phyloP scores from a whole-genome alignment of 2,797 vertebrate genomes.

The Eulemur rubriventer region DNA sequence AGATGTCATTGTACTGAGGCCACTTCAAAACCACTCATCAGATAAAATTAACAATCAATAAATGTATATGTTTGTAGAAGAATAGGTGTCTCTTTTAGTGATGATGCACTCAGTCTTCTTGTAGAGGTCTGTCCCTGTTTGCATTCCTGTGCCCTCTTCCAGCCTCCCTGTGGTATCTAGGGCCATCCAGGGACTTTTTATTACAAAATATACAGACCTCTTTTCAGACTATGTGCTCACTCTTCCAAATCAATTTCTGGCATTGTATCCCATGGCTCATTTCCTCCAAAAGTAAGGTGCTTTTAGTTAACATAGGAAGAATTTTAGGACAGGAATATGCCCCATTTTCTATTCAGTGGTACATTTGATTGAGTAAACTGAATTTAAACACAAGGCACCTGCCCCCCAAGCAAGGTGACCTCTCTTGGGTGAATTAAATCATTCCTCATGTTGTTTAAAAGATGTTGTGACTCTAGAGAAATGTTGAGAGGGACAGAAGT shows the following conservation, averaged over 20 bases:
- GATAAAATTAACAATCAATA: not conserved
- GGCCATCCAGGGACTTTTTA: not conserved
- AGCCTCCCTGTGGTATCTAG: not conserved
- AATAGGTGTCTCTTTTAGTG: not conserved
- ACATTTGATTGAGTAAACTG: constrained; percentile 66
- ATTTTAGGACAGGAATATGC: constrained; percentile 2
- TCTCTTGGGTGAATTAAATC: constrained; percentile 59
- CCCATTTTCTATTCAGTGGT: constrained; percentile 17
- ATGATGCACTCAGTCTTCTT: not conserved
- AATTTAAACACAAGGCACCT: constrained; percentile 42
- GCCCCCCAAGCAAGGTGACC: constrained; percentile 53
- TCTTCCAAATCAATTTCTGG: constrained; percentile 58
- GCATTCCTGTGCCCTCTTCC: not conserved
- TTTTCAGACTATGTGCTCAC: constrained; percentile 34
- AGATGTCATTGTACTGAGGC: not conserved
- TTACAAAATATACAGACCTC: not conserved
- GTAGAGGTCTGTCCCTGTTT: not conserved
- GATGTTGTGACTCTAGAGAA: not conserved
- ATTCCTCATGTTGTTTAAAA: constrained; percentile 43
- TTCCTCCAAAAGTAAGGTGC: constrained; percentile 61
- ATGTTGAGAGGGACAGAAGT: constrained; percentile 40
- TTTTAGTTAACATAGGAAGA: constrained; percentile 63
- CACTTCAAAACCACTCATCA: not conserved
- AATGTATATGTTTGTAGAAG: not conserved
- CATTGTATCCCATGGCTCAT: constrained; percentile 54